phyloP scores from a whole-genome alignment of 2,888 invertebrate species.

The Melieria crassipennis region DNA sequence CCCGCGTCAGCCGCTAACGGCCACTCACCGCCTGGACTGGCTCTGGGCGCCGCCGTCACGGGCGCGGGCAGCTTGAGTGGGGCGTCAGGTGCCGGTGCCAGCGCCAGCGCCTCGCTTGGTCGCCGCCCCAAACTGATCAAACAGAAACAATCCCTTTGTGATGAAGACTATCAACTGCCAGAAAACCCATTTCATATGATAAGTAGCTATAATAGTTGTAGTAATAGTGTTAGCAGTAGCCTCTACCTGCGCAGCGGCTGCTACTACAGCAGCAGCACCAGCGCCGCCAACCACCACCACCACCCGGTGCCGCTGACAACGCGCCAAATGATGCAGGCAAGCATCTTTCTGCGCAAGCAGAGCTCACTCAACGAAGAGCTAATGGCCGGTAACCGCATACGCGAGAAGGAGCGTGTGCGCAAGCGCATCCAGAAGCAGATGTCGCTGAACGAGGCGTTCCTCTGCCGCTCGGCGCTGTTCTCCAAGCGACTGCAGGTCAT shows the following conservation, averaged over 20 bases:
- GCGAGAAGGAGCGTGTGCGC: slow-evolving; percentile 83
- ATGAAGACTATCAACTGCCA: slow-evolving; percentile 69
- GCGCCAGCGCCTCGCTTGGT: slow-evolving; percentile 47
- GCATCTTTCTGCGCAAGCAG: slow-evolving; percentile 72
- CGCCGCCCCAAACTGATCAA: slow-evolving; percentile 79
- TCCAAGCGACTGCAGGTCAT: slow-evolving; percentile 64
- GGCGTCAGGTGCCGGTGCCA: slow-evolving; percentile 11
- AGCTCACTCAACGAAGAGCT: slow-evolving; percentile 89
- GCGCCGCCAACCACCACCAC: slow-evolving; percentile 25
- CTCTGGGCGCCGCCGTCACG: neutral
- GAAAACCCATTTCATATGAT: slow-evolving; percentile 57
- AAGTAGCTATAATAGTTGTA: slow-evolving; percentile 56
- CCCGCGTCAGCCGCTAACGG: slow-evolving; percentile 37
- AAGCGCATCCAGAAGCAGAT: slow-evolving; percentile 90
- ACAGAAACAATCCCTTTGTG: slow-evolving; percentile 85
- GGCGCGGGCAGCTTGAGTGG: slow-evolving; percentile 22
- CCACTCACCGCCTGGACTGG: slow-evolving; percentile 49
- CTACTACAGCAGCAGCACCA: slow-evolving; percentile 34
- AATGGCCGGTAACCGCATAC: slow-evolving; percentile 85
- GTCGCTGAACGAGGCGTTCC: slow-evolving; percentile 86
- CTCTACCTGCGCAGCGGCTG: slow-evolving; percentile 49
- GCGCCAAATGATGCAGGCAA: slow-evolving; percentile 44
- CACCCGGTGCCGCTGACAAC: slow-evolving; percentile 33
- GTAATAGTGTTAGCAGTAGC: slow-evolving; percentile 54
- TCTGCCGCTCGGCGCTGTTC: slow-evolving; percentile 68